Conservation (phyloP, 2,888 invertebrate genomes). For the Ophion obscuratus region DNA sequence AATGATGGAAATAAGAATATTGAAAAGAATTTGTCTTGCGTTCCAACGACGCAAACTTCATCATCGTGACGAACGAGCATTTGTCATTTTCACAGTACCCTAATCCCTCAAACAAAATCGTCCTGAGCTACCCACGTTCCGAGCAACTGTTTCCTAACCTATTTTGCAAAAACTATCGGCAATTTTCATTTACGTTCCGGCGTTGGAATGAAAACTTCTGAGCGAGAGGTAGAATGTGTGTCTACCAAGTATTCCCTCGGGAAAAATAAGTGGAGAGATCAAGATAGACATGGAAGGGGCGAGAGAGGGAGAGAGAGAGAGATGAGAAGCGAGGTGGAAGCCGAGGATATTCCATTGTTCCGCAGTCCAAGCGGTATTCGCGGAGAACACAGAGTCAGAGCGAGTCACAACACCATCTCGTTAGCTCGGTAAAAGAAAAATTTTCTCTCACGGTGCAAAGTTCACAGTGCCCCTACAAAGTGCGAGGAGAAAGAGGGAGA, state of each 20-base stretch:
- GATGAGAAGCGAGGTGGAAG: conserved; percentile 21
- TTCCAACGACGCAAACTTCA: too few relatives aligned
- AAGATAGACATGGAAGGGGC: neutral
- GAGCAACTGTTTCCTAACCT: too few relatives aligned
- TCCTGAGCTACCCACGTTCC: too few relatives aligned
- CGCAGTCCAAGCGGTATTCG: conserved; percentile 28
- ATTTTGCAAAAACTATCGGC: neutral
- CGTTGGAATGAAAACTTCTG: neutral
- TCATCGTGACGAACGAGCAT: too few relatives aligned
- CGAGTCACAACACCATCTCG: conserved; percentile 43
- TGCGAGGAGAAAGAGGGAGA: conserved; percentile 56
- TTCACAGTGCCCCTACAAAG: conserved; percentile 75
- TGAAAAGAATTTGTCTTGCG: too few relatives aligned
- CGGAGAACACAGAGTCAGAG: neutral
- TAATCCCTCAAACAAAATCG: too few relatives aligned
- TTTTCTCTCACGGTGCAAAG: conserved; percentile 81
- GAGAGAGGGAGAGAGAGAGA: neutral
- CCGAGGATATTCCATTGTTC: conserved; percentile 51
- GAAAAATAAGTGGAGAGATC: neutral
- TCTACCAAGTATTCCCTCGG: conserved; percentile 1
- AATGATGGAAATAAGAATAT: too few relatives aligned
- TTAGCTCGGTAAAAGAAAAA: conserved; percentile 70
- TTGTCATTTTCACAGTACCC: too few relatives aligned
- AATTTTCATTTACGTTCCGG: neutral
- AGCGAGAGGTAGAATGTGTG: conserved; percentile 7